Percentiles rank a stretch among this genome's conserved stretches.
These are phyloP conservation scores for Anguilla rostrata DNA, from an alignment of 2,113 vertebrate genomes.

Conservation along the genomic window DNA sequence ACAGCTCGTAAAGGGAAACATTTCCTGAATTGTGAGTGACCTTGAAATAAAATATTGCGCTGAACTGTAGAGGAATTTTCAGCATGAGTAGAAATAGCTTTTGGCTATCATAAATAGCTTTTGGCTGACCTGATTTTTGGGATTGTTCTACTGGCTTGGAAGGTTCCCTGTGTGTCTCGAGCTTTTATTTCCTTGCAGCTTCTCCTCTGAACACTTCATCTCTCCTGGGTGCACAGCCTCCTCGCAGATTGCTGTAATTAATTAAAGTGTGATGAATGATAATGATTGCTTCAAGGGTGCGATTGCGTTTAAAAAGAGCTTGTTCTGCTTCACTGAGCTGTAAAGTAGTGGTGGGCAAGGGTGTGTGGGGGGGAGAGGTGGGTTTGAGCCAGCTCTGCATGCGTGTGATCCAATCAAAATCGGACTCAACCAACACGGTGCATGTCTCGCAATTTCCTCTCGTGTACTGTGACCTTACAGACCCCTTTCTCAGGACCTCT, in stretches of 20 bases:
- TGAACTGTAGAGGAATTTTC: not conserved
- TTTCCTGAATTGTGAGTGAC: not conserved
- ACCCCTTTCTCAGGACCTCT: not conserved
- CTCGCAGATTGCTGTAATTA: not conserved
- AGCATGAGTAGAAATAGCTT: not conserved
- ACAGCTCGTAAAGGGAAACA: not conserved
- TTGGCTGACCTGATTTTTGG: not conserved
- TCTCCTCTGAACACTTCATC: not conserved
- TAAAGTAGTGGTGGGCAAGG: not conserved
- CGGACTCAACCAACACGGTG: not conserved
- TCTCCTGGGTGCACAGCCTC: not conserved
- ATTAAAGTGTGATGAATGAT: not conserved
- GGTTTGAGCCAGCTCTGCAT: not conserved
- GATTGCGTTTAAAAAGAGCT: not conserved
- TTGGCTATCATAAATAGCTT: not conserved
- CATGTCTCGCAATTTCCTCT: not conserved
- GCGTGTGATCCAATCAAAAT: not conserved
- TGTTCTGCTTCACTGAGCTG: not conserved
- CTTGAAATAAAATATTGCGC: not conserved
- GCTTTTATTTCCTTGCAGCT: conserved; percentile 1
- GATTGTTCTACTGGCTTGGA: not conserved
- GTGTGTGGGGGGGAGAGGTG: not conserved
- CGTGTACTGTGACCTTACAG: not conserved
- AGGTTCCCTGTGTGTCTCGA: not conserved
- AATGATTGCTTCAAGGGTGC: not conserved